Base-by-base conservation (phyloP, 2,888 invertebrate genomes). In the Macrophya alboannulata region DNA sequence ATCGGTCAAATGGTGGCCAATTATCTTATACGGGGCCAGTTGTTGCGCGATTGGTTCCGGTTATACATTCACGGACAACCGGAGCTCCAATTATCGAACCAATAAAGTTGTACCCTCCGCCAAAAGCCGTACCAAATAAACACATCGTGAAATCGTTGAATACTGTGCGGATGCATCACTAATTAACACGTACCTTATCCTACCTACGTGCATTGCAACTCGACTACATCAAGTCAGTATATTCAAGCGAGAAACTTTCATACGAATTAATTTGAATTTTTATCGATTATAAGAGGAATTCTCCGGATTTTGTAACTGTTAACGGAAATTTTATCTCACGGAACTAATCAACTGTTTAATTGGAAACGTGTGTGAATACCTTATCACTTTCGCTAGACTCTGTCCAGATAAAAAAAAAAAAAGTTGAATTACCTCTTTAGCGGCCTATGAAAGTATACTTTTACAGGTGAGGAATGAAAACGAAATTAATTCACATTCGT, bases 1-100 rank as follows among this genome's bases (percentile, higher is more conserved):
- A 81, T 81, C 59, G 43, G 81, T 62, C 81, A 81, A 43, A 81
- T 25, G n/a, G 62, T 40, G 25, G 40, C 81, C 77, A 81, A 81
- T 81, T 81, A 81, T 81, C 81, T 81, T 43, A 81, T 62, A 62
- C 81, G 40, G 21, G 40, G 21, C 62, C 81, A 77, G 31, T 77
- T 77, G 77, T 68, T 68, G 68, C 51, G 55, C 51, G 55, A 77
- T 77, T 55, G 51, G 55, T 77, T 77, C 51, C 51, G 51, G 77
- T 51, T 77, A 77, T 77, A 55, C 31, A 62, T 81, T 81, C 77
- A 55, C 37, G 43, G 12, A 81, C 43, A 12, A 62, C 43, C 81
- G n/a, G 21, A 45, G 43, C 43, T 40, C 43, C 81, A 81, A 81
- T 81, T 81, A 81, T 81, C 43, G 21, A 81, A 59, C 59, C 62